Evolutionary conservation across 2,888 invertebrate species (phyloP), one percentile per base, ranked within the genome.

Genomic region (Acronicta psi): DNA sequence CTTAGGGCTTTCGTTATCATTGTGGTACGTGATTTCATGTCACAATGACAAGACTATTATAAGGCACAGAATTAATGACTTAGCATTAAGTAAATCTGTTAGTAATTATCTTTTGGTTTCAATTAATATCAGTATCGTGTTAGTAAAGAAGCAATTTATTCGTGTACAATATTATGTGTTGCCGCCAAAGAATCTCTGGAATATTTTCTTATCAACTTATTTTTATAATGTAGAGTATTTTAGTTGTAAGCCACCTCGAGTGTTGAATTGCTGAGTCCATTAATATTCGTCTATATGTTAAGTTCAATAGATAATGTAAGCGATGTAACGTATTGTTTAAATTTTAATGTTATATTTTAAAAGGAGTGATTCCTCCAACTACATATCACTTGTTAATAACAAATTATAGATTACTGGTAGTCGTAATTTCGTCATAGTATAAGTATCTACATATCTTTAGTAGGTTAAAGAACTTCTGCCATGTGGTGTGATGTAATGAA

Each of bases 371-470:
- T 81, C 77, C 93, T 93, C 92, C 90, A 88, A 80, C 91, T 86
- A 94, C 94, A 94, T 94, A 94, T 94, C 94, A 94, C 92, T 93
- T 93, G 93, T 93, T 93, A 93, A 88, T 92, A 93, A 93, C 84
- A 91, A 91, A 92, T 88, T 91, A 88, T 90, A 92, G 90, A 85
- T 81, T 86, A 88, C 77, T 73, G 77, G 86, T 92, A 91, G 90
- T 75, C 69, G 83, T 92, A 92, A 91, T 88, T 92, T 90, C 83
- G 87, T 91, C 87, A 84, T 92, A 93, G 88, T 53, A 66, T 67
- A 63, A 77, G 77, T 69, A 60, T 67, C 71, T 68, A 77, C 75
- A 75, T 77, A 74, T 76, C 76, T 75, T 74, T 59, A 73, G 81
- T 89, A 85, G 86, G 85, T 65, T 77, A 75, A 75, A 68, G 69